Conservation (phyloP, 2,797 vertebrate species). For the Masticophis lateralis region DNA sequence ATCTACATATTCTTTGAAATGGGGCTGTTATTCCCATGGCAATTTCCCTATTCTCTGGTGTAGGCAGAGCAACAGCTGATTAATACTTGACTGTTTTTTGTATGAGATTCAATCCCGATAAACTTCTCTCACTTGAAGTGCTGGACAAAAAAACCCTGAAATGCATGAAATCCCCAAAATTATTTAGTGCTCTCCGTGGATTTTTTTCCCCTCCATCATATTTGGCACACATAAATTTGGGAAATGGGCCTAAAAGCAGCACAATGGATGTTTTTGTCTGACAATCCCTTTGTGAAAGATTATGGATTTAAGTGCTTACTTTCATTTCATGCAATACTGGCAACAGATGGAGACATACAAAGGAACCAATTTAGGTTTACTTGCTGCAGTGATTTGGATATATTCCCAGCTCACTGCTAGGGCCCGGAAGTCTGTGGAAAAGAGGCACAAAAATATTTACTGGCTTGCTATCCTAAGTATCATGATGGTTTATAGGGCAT, state of each 20-base stretch:
- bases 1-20: background rate
- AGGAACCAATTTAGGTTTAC: conserved; percentile 48
- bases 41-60: background rate
- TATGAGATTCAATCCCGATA: conserved; percentile 50
- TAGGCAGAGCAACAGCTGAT: background rate
- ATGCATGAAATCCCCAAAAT: background rate
- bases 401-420: background rate
- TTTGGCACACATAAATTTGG: conserved; percentile 5
- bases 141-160: fast-evolving
- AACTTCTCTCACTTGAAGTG: conserved; percentile 34
- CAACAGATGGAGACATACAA: conserved; percentile 1
- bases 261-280: conserved; percentile 4
- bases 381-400: conserved; percentile 7
- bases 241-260: conserved; percentile 29
- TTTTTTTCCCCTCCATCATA: fast-evolving
- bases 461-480: conserved; percentile 43
- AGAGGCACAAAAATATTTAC: conserved; percentile 47
- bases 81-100: background rate
- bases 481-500: conserved; percentile 52
- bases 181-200: background rate
- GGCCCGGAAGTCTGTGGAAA: conserved; percentile 45
- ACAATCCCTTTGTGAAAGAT: conserved; percentile 33
- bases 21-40: background rate
- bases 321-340: conserved; percentile 22
- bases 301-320: conserved; percentile 9